phyloP scores from a whole-genome alignment of 2,113 vertebrate genomes.

The Gymnobelideus leadbeateri region DNA sequence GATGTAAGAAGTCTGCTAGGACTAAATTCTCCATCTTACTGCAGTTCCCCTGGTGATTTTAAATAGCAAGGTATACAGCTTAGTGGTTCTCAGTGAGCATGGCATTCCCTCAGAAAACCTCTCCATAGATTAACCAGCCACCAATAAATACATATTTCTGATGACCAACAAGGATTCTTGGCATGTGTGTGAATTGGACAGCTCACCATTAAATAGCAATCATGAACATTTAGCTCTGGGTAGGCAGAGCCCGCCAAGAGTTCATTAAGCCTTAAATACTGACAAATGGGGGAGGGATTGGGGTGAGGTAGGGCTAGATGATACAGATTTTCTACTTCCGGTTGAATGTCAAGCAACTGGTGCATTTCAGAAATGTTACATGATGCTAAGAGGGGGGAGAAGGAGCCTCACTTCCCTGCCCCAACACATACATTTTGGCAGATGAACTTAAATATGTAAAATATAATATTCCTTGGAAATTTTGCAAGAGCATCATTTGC shows the following conservation, averaged over 20 bases:
- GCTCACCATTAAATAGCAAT: slow-evolving; percentile 57
- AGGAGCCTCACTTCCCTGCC: not conserved
- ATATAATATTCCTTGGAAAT: slow-evolving; percentile 38
- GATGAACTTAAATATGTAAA: slow-evolving; percentile 40
- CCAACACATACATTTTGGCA: slow-evolving; percentile 22
- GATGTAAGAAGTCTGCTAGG: not conserved
- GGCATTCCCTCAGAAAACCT: not conserved
- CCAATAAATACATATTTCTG: slow-evolving; percentile 42
- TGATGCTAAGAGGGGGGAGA: not conserved
- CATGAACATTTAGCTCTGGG: slow-evolving; percentile 55
- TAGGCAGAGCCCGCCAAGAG: slow-evolving; percentile 59
- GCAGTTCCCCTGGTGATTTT: slow-evolving; percentile 40
- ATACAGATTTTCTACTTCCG: slow-evolving; percentile 51
- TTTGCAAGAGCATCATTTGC: slow-evolving; percentile 11
- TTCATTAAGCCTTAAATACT: slow-evolving; percentile 74
- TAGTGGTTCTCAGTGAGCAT: slow-evolving; percentile 8
- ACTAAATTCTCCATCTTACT: slow-evolving; percentile 17
- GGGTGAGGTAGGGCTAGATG: not conserved
- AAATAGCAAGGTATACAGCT: slow-evolving; percentile 59
- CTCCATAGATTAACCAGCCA: slow-evolving; percentile 29
- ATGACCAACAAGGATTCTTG: slow-evolving; percentile 30
- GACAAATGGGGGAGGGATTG: slow-evolving; percentile 47
- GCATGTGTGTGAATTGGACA: slow-evolving; percentile 18
- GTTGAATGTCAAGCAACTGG: slow-evolving; percentile 56
- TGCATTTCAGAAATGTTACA: slow-evolving; percentile 55